Percentiles rank a stretch among this genome's conserved stretches.
Evolutionary conservation across 92 coral and sea anemone genomes (phyloP).

Genomic region (Phenganax marumi): DNA sequence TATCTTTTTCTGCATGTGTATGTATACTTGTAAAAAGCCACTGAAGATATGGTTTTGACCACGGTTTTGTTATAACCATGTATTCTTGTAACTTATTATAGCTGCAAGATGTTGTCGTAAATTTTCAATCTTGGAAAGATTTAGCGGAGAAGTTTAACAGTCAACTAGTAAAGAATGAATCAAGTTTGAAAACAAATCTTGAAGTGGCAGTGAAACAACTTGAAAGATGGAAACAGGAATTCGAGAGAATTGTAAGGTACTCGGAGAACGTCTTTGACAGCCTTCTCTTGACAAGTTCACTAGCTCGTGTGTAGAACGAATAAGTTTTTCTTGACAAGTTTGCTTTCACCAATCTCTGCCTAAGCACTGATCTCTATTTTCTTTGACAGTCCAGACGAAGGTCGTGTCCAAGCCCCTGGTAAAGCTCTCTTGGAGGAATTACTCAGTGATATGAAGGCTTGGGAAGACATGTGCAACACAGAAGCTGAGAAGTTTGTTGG

Average conservation of each 20-base stretch:
- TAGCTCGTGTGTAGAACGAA: no score
- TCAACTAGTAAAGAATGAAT: constrained; percentile 37
- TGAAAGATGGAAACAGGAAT: constrained; percentile 76
- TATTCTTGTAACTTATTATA: not conserved
- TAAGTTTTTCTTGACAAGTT: not conserved
- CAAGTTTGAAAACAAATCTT: constrained; percentile 48
- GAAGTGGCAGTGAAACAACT: constrained; percentile 64
- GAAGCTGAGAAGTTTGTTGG: constrained; percentile 85
- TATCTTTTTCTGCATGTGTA: no score
- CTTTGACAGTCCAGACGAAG: constrained; percentile 73
- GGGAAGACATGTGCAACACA: constrained; percentile 81
- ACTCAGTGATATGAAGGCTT: constrained; percentile 66
- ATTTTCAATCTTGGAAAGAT: constrained; percentile 86
- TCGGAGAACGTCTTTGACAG: constrained; percentile 3
- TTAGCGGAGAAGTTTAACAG: constrained; percentile 81
- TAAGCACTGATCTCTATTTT: not conserved
- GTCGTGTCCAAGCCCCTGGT: constrained; percentile 77
- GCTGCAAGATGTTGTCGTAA: constrained; percentile 77
- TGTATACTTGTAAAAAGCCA: no score
- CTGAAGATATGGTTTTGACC: no score
- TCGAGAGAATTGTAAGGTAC: constrained; percentile 87
- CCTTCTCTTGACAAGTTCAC: not conserved
- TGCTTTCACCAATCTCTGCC: no score
- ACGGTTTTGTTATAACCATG: no score
- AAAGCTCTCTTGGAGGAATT: constrained; percentile 67